Evolutionary conservation across 2,888 invertebrate species (phyloP).

Genomic region (Xestobium rufovillosum): DNA sequence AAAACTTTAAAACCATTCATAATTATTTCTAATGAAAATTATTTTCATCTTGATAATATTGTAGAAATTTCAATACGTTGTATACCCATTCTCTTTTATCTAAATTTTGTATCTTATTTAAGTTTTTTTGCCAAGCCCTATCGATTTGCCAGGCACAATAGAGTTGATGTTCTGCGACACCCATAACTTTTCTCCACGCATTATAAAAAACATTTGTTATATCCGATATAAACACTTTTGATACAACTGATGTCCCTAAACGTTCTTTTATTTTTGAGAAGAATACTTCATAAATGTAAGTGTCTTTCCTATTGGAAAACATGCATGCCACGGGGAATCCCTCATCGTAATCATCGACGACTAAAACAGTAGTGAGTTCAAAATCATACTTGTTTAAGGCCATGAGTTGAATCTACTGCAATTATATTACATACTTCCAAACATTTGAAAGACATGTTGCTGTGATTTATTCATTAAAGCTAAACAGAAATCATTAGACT

Average conservation of each 20-base stretch:
- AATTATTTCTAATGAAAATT: too few species aligned
- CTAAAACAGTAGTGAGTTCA: constrained; percentile 19
- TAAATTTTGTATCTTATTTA: constrained; percentile 17
- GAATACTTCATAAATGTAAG: constrained; percentile 12
- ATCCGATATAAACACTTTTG: constrained; percentile 24
- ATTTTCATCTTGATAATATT: constrained; percentile 6
- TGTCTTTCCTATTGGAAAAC: constrained; percentile 20
- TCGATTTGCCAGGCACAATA: constrained; percentile 21
- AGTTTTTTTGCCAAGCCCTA: constrained; percentile 16
- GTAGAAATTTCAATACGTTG: constrained; percentile 16
- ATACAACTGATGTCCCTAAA: constrained; percentile 11
- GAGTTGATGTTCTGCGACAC: constrained; percentile 11
- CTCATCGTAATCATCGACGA: constrained; percentile 21
- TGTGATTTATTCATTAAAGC: constrained; percentile 25
- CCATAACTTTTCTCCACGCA: constrained; percentile 23
- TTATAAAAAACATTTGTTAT: constrained; percentile 21
- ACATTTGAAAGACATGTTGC: constrained; percentile 23
- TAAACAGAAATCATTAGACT: constrained; percentile 23
- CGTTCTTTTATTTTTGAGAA: constrained; percentile 14
- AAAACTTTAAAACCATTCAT: too few species aligned
- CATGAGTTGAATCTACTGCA: constrained; percentile 21
- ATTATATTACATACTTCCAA: constrained; percentile 19
- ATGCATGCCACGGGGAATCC: constrained; percentile 20
- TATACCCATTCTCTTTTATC: constrained; percentile 7
- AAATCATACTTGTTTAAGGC: constrained; percentile 21